A percentile compares a stretch with the other conserved stretches of the same genome.
Evolutionary conservation across 2,113 vertebrate species (phyloP).

Genomic region (Anseranas semipalmata): DNA sequence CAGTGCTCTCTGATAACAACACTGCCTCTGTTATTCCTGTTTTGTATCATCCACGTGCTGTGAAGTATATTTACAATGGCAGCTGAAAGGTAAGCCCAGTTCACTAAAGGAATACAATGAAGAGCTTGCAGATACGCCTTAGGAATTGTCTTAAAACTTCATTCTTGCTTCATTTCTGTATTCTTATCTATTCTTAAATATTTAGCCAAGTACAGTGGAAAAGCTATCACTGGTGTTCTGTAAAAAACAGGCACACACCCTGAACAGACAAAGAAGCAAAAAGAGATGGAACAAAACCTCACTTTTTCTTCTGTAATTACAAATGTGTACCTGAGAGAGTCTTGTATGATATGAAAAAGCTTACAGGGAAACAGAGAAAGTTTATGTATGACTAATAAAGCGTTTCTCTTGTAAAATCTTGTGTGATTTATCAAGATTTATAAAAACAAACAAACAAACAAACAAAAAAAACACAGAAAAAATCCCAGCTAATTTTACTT

Average conservation of each 20-base stretch:
- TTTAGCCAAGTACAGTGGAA: background rate
- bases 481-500: background rate
- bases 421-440: background rate
- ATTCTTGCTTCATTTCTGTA: background rate
- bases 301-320: background rate
- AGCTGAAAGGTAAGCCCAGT: background rate
- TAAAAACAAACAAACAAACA: too few relatives aligned
- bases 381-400: background rate
- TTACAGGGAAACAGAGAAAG: background rate
- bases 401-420: constrained; percentile 15
- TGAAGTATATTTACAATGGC: background rate
- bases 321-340: background rate
- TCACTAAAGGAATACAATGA: background rate
- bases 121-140: background rate
- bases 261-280: background rate
- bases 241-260: background rate
- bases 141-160: background rate
- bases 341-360: background rate
- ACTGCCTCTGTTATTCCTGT: background rate
- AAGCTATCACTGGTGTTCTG: background rate
- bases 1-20: background rate
- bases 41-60: background rate
- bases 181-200: background rate
- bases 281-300: background rate
- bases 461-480: background rate